phyloP scores from a whole-genome alignment of 92 coral and sea anemone species.

The Bergia puertoricense region DNA sequence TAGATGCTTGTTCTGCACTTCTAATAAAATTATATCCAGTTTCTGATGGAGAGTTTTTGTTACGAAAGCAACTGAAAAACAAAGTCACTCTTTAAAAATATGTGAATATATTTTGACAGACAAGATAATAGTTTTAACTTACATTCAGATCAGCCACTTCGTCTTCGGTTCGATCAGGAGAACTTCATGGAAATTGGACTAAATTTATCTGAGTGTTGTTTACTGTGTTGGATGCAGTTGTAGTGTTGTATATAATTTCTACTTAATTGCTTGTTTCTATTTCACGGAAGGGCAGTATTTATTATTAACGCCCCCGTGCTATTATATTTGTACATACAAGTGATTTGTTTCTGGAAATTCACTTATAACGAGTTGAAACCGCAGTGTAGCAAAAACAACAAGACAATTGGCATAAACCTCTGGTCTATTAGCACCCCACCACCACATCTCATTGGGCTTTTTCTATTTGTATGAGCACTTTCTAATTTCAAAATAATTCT shows the following conservation, averaged over 20 bases:
- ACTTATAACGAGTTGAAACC: background rate
- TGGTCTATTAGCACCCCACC: background rate
- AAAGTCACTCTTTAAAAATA: too few species aligned
- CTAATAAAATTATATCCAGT: background rate
- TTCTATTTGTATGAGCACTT: background rate
- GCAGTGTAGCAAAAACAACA: background rate
- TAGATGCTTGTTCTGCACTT: too few species aligned
- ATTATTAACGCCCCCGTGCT: background rate
- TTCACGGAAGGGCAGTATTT: slow-evolving; percentile 6
- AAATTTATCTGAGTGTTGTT: background rate
- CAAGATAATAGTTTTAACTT: background rate
- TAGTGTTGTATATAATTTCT: background rate
- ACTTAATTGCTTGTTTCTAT: slow-evolving; percentile 15
- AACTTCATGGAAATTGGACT: background rate
- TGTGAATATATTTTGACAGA: background rate
- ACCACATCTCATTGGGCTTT: background rate
- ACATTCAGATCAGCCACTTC: background rate
- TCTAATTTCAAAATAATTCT: background rate
- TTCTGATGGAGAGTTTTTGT: background rate
- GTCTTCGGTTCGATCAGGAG: background rate
- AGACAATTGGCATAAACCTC: background rate
- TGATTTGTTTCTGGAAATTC: background rate
- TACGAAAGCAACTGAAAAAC: background rate
- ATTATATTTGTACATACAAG: background rate
- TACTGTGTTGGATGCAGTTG: background rate